phyloP scores from a whole-genome alignment of 2,113 vertebrate genomes.

The Rostratula benghalensis region DNA sequence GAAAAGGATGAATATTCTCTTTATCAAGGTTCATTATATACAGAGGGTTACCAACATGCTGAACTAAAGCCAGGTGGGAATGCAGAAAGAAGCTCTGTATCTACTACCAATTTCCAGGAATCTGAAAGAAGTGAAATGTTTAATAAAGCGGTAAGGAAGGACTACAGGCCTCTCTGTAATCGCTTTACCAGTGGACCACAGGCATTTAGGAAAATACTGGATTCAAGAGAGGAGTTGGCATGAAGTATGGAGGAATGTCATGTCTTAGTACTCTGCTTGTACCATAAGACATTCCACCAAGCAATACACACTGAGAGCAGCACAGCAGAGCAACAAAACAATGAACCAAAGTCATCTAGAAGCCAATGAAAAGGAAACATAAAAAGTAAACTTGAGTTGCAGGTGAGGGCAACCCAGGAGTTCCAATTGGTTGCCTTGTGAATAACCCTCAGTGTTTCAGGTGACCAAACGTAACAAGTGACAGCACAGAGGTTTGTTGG shows the following conservation, averaged over 20 bases:
- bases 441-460: background rate
- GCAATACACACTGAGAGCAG: background rate
- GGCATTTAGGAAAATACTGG: conserved; percentile 8
- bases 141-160: background rate
- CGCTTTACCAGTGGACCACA: conserved; percentile 27
- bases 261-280: background rate
- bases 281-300: background rate
- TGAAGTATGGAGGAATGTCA: background rate
- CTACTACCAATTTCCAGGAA: conserved; percentile 33
- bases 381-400: background rate
- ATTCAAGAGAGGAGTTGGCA: background rate
- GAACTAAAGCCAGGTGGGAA: background rate
- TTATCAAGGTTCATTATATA: background rate
- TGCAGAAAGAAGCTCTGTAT: conserved; percentile 1
- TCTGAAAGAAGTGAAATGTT: background rate
- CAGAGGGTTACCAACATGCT: background rate
- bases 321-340: background rate
- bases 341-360: background rate
- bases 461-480: background rate
- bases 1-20: conserved; percentile 36
- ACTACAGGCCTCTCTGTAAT: background rate
- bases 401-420: background rate
- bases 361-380: background rate
- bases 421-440: background rate
- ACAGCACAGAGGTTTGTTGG: background rate